These are phyloP conservation scores for Druceiella hillmani DNA, from an alignment of 2,888 invertebrate genomes.

Conservation along the genomic window DNA sequence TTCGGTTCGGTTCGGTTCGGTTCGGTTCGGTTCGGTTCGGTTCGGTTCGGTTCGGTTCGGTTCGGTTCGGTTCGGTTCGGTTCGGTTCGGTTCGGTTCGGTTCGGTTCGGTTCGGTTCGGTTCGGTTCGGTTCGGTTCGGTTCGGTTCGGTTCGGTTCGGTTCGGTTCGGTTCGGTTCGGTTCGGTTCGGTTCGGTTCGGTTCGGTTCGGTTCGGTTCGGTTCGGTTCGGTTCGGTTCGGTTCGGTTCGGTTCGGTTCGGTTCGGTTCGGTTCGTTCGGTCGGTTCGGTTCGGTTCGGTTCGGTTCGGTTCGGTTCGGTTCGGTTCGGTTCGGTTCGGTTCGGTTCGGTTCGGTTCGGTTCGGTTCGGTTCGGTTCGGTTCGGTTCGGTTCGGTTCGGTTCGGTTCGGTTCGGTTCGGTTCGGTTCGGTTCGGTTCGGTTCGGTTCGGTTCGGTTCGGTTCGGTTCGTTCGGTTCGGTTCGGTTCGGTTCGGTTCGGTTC, in stretches of 20 bases:
- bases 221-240: too few relatives aligned
- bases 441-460: slow-evolving; percentile 3
- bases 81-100: slow-evolving; percentile 10
- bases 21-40: slow-evolving; percentile 7
- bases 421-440: slow-evolving; percentile 5
- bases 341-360: slow-evolving; percentile 7
- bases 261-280: slow-evolving; percentile 10
- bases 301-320: slow-evolving; percentile 4
- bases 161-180: too few relatives aligned
- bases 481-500: slow-evolving; percentile 8
- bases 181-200: too few relatives aligned
- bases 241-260: slow-evolving; percentile 9
- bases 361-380: slow-evolving; percentile 3
- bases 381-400: slow-evolving; percentile 5
- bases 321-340: slow-evolving; percentile 5
- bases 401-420: slow-evolving; percentile 6
- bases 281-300: slow-evolving; percentile 6
- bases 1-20: slow-evolving; percentile 9
- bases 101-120: too few relatives aligned
- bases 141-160: too few relatives aligned
- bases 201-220: too few relatives aligned
- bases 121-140: too few relatives aligned
- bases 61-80: slow-evolving; percentile 8
- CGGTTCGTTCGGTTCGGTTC: slow-evolving; percentile 4
- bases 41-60: slow-evolving; percentile 5